Percentiles rank a stretch among this genome's conserved stretches.
These are phyloP conservation scores for Willisornis vidua DNA, from an alignment of 2,113 vertebrate genomes.

Conservation along the genomic window DNA sequence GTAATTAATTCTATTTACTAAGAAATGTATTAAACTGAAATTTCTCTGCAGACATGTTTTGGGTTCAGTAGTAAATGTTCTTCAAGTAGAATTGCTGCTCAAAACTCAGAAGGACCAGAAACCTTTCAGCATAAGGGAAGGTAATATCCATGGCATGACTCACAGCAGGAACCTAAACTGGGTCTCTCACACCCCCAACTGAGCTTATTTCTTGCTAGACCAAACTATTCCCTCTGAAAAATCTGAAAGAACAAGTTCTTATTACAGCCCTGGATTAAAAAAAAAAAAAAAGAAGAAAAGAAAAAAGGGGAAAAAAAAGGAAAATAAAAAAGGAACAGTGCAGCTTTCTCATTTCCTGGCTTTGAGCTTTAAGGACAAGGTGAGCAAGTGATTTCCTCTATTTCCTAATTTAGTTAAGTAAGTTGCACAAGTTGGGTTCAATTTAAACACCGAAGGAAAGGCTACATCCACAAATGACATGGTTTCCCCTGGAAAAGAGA, in stretches of 20 bases:
- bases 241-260: conserved; percentile 2
- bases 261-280: not conserved
- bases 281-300: not conserved
- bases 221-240: conserved; percentile 11
- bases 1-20: not conserved
- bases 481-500: not conserved
- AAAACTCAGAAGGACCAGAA: not conserved
- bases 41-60: not conserved
- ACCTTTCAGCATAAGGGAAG: not conserved
- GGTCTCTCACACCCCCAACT: not conserved
- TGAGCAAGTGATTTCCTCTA: not conserved
- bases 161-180: conserved; percentile 35
- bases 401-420: conserved; percentile 21
- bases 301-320: not conserved
- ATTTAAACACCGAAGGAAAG: not conserved
- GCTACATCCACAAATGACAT: not conserved
- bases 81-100: not conserved
- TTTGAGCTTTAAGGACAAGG: conserved; percentile 33
- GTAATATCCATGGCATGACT: not conserved
- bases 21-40: not conserved
- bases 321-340: no score
- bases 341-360: conserved; percentile 29
- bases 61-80: not conserved
- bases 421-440: not conserved
- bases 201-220: conserved; percentile 42